Evolutionary conservation across 2,888 invertebrate species (phyloP).

Genomic region (Tipula vernalis): DNA sequence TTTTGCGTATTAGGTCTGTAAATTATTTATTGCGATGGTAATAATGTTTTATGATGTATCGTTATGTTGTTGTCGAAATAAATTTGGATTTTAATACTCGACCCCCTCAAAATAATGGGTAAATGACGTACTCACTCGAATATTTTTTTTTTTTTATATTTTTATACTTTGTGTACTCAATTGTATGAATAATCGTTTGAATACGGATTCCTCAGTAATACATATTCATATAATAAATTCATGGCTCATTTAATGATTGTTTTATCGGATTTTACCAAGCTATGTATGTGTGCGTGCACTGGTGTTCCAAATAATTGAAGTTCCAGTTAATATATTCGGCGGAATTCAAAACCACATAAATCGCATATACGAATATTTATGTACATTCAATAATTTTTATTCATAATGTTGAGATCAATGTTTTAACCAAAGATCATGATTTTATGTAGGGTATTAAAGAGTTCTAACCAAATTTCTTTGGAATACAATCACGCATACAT

Average conservation of each 20-base stretch:
- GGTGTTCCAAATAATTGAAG: not conserved
- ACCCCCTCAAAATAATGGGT: not conserved
- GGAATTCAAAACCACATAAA: not conserved
- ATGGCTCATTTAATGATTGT: not conserved
- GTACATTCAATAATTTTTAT: not conserved
- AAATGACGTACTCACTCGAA: not conserved
- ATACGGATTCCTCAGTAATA: not conserved
- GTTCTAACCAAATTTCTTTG: not conserved
- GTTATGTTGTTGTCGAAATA: not conserved
- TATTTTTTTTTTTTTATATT: not conserved
- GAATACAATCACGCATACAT: not conserved
- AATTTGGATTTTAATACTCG: not conserved
- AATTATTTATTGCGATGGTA: conserved; percentile 4
- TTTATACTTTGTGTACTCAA: not conserved
- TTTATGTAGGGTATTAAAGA: not conserved
- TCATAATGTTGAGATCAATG: not conserved
- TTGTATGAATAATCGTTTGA: not conserved
- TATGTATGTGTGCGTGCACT: not conserved
- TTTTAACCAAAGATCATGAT: not conserved
- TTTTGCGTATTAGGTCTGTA: not conserved
- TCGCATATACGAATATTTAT: not conserved
- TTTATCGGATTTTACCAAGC: not conserved
- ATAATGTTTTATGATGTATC: not conserved
- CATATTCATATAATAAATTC: not conserved
- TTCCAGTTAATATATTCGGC: not conserved